Evolutionary conservation across 2,113 vertebrate species (phyloP).

Genomic region (Perca fluviatilis): DNA sequence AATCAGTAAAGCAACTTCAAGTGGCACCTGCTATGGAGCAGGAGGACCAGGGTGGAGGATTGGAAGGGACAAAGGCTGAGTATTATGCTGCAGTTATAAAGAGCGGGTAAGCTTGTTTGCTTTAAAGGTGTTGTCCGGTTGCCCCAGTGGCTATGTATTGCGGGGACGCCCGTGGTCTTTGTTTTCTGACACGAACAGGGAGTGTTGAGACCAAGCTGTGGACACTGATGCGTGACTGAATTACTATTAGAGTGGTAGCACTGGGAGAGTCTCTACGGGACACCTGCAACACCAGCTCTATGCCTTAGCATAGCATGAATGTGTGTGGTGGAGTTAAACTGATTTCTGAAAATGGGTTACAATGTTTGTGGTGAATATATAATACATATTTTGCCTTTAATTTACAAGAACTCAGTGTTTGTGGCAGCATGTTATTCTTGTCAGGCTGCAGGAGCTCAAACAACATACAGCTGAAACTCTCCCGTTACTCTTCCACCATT

Average conservation of each 20-base stretch:
- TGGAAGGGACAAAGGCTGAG: slow-evolving; percentile 73
- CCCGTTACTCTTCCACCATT: background rate
- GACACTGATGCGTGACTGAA: slow-evolving; percentile 76
- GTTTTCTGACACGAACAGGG: slow-evolving; percentile 83
- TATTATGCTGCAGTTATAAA: slow-evolving; percentile 74
- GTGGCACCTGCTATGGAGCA: slow-evolving; percentile 80
- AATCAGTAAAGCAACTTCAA: slow-evolving; percentile 73
- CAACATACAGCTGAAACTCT: background rate
- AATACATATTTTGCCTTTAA: background rate
- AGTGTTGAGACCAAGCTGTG: slow-evolving; percentile 66
- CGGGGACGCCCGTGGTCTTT: slow-evolving; percentile 73
- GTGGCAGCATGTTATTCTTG: background rate
- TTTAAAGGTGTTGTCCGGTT: slow-evolving; percentile 84
- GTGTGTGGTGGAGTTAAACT: background rate
- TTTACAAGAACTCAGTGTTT: background rate
- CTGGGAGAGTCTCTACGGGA: slow-evolving; percentile 52
- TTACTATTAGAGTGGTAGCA: slow-evolving; percentile 49
- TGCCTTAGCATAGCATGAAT: slow-evolving; percentile 11
- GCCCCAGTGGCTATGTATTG: slow-evolving; percentile 70
- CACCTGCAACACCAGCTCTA: slow-evolving; percentile 66
- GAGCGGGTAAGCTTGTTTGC: slow-evolving; percentile 80
- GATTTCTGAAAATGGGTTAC: background rate
- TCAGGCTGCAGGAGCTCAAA: background rate
- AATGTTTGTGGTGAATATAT: background rate
- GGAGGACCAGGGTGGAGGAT: slow-evolving; percentile 56